These are phyloP conservation scores for Periphyllus acericola DNA, from an alignment of 2,888 invertebrate species.

Conservation along the genomic window DNA sequence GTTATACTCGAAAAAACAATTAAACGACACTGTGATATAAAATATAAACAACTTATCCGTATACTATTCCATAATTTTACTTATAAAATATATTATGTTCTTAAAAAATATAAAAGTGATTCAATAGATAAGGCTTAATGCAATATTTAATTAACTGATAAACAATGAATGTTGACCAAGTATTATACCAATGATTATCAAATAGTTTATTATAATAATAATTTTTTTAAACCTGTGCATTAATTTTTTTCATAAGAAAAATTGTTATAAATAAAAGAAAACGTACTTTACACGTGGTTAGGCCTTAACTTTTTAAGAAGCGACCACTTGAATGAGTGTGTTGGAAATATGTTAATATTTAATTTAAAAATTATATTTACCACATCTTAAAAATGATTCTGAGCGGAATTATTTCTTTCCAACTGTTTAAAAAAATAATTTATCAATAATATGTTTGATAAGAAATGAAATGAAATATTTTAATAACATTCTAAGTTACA, in stretches of 20 bases:
- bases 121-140: neutral
- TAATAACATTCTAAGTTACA: neutral
- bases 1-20: neutral
- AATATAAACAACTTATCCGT: neutral
- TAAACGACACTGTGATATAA: neutral
- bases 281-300: neutral
- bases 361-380: neutral
- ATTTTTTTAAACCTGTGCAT: neutral
- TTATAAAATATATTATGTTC: neutral
- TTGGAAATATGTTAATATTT: neutral
- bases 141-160: neutral
- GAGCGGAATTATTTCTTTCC: neutral
- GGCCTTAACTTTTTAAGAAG: neutral
- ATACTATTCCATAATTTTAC: neutral
- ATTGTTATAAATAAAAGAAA: neutral
- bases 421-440: neutral
- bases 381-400: neutral
- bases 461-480: neutral
- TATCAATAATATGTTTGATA: neutral
- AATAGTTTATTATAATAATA: neutral
- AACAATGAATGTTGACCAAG: neutral
- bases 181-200: neutral
- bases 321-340: neutral
- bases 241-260: neutral
- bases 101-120: neutral